Base-by-base conservation (phyloP, 2,888 invertebrate species). In the Eupithecia vulgata region DNA sequence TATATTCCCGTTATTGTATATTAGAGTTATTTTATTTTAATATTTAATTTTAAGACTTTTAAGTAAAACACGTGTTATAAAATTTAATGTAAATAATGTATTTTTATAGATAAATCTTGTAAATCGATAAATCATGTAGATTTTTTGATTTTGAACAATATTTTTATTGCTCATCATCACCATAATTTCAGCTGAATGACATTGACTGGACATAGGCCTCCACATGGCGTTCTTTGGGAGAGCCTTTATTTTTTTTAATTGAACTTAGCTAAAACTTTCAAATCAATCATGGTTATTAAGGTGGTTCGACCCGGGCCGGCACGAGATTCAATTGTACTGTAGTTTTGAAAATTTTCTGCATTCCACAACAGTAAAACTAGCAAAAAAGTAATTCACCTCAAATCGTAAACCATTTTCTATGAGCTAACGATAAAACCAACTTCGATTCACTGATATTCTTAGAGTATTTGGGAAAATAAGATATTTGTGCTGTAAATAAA, bases 11-110 rank as follows among this genome's bases (percentile, higher is more conserved):
- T 40, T 68, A 61, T n/a, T 57, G 37, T 37, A 48, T n/a, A 67
- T 68, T 65, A 12, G 40, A 61, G 67, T 67, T 68, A 59, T 59
- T 59, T 25, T 52, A 68, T 68, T 68, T 59, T 68, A 68, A 68
- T 61, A 59, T 68, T 40, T 59, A 59, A n/a, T 30, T 10, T 5
- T 68, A 40, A 61, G 17, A 6, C 1, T n/a, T 34, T 45, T 61
- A 34, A 7, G 13, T 30, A 2, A 62, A 62, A 30, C 10, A 59
- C 12, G 30, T 59, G 12, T 25, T 62, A 37, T 40, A 25, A 65
- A 62, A n/a, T 17, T n/a, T 62, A 62, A 64, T 21, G 37, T 64
- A 52, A 52, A 52, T 13, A 57, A 57, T 13, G 57, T 57, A 57
- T 57, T 57, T 52, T 57, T 57, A 57, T 57, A 57, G 25, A 57